These are phyloP conservation scores for Phataginus tricuspis DNA, from an alignment of 2,797 vertebrate genomes.

Conservation along the genomic window DNA sequence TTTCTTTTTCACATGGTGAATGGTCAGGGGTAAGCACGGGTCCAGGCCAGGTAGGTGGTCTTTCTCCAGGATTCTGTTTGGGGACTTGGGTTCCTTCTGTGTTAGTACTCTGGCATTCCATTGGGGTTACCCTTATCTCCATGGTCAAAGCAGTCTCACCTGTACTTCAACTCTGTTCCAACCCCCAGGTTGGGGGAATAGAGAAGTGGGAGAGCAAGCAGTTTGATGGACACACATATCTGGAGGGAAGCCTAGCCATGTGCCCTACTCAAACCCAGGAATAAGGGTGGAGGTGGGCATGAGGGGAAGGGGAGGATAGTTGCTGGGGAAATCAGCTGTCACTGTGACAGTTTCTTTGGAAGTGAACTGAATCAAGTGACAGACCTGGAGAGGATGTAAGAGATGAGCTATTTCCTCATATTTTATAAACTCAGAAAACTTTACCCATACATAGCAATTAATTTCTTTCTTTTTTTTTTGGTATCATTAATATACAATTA, in stretches of 20 bases:
- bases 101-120: not conserved
- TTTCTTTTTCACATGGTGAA: not conserved
- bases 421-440: not conserved
- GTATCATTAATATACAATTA: too few relatives aligned
- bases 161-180: not conserved
- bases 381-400: not conserved
- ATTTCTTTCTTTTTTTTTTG: too few relatives aligned
- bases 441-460: not conserved
- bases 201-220: not conserved
- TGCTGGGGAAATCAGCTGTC: not conserved
- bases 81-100: constrained; percentile 15
- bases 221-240: not conserved
- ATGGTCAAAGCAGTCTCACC: not conserved
- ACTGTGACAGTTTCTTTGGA: not conserved
- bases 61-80: not conserved
- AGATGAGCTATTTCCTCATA: not conserved
- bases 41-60: not conserved
- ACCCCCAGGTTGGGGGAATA: not conserved
- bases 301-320: not conserved
- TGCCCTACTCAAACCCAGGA: not conserved
- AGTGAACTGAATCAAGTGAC: not conserved
- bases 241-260: not conserved
- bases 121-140: not conserved
- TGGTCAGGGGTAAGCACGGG: not conserved
- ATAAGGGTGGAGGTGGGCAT: not conserved